These are phyloP conservation scores for Zoanthus sansibaricus DNA, from an alignment of 92 coral and sea anemone species.

Conservation along the genomic window DNA sequence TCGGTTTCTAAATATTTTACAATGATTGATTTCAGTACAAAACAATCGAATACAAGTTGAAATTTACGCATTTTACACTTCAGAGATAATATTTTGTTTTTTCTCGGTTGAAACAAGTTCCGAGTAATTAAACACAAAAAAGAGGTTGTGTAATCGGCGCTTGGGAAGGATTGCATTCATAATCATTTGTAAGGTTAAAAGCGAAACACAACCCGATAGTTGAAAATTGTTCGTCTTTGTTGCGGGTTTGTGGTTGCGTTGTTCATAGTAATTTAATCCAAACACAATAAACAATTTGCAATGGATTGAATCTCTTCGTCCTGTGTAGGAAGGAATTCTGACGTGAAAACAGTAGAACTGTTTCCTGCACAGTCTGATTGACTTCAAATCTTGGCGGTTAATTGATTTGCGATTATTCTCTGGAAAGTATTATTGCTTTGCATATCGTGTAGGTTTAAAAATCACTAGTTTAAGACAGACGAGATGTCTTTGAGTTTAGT, in stretches of 20 bases:
- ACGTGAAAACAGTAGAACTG: constrained; percentile 21
- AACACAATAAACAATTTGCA: constrained; percentile 10
- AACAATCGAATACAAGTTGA: not conserved
- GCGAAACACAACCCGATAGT: too few species aligned
- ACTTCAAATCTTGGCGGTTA: not conserved
- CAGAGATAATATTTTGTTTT: not conserved
- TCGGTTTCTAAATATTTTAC: not conserved
- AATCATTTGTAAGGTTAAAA: not conserved
- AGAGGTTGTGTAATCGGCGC: constrained; percentile 16
- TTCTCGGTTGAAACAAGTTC: not conserved
- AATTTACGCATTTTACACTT: constrained; percentile 9
- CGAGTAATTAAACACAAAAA: not conserved
- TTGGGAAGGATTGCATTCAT: constrained; percentile 1
- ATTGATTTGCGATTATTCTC: constrained; percentile 11
- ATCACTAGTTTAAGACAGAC: constrained; percentile 4
- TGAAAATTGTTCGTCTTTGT: not conserved
- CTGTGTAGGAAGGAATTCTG: constrained; percentile 40
- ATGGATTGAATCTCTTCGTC: not conserved
- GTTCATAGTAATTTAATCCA: constrained; percentile 7
- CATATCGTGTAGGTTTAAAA: not conserved
- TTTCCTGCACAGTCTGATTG: constrained; percentile 43
- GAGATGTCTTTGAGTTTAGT: too few species aligned
- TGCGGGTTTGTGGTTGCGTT: constrained; percentile 38
- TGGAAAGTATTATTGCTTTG: not conserved
- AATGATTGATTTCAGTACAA: not conserved